A percentile compares a stretch with the other conserved stretches of the same genome.
phyloP scores from a whole-genome alignment of 2,113 vertebrate genomes.

The Apeltes quadracus region DNA sequence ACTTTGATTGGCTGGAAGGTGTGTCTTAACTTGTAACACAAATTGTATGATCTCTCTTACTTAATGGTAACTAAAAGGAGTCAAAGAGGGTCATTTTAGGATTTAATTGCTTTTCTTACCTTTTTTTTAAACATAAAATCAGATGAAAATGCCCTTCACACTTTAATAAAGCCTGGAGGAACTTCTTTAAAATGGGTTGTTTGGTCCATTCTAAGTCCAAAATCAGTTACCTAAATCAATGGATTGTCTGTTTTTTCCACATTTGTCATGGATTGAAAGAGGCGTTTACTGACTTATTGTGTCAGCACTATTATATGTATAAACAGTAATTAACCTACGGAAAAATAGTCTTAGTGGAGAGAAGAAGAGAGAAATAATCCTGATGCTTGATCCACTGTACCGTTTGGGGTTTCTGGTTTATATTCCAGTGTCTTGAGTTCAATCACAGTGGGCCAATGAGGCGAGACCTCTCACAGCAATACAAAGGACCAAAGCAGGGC shows the following conservation, averaged over 20 bases:
- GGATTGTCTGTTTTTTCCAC: not conserved
- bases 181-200: not conserved
- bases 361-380: not conserved
- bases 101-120: not conserved
- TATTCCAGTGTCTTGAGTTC: slow-evolving; percentile 6
- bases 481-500: slow-evolving; percentile 82
- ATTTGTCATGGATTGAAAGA: not conserved
- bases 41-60: not conserved
- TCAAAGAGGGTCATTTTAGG: not conserved
- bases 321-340: not conserved
- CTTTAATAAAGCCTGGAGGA: not conserved
- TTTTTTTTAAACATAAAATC: not conserved
- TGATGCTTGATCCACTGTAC: slow-evolving; percentile 3
- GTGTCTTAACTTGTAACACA: not conserved
- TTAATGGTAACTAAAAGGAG: not conserved
- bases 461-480: slow-evolving; percentile 82
- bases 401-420: not conserved
- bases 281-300: not conserved
- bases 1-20: not conserved
- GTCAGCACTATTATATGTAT: not conserved
- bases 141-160: not conserved
- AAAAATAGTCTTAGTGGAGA: not conserved
- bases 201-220: not conserved
- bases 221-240: not conserved
- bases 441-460: slow-evolving; percentile 68